phyloP scores from a whole-genome alignment of 2,797 vertebrate genomes.

The Distichodus sexfasciatus region DNA sequence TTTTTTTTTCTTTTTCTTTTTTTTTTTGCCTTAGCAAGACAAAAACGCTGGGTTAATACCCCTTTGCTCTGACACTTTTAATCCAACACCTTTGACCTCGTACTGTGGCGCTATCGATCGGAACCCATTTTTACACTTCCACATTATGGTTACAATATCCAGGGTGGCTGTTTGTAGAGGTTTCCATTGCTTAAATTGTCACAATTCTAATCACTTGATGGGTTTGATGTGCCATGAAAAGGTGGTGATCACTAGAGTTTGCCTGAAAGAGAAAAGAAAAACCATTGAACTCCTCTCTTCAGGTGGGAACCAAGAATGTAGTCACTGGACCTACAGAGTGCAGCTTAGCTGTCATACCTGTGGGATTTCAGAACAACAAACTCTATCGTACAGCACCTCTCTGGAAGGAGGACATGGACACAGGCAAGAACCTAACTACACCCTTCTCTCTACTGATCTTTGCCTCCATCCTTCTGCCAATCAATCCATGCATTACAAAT shows the following conservation, averaged over 20 bases:
- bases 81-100: slow-evolving; percentile 27
- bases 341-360: slow-evolving; percentile 56
- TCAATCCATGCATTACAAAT: no score
- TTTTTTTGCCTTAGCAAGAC: slow-evolving; percentile 30
- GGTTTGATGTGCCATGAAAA: neutral
- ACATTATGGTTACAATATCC: slow-evolving; percentile 14
- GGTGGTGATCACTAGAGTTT: neutral
- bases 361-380: slow-evolving; percentile 33
- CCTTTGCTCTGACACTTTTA: slow-evolving; percentile 27
- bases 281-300: slow-evolving; percentile 40
- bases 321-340: slow-evolving; percentile 52
- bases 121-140: slow-evolving; percentile 20
- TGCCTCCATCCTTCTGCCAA: neutral
- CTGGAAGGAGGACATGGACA: slow-evolving; percentile 54
- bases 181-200: slow-evolving; percentile 15
- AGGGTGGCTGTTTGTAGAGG: slow-evolving; percentile 22
- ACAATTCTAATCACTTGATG: slow-evolving; percentile 4
- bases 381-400: slow-evolving; percentile 55
- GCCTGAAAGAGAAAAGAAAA: neutral
- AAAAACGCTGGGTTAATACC: slow-evolving; percentile 38
- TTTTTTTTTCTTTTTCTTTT: no score
- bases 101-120: slow-evolving; percentile 29
- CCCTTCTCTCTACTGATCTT: neutral
- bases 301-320: slow-evolving; percentile 67
- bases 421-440: slow-evolving; percentile 65